Percentiles rank a stretch among this genome's conserved stretches.
Evolutionary conservation across 1,140 invertebrate genomes (phyloP).

Genomic region (Drosophila ambigua): DNA sequence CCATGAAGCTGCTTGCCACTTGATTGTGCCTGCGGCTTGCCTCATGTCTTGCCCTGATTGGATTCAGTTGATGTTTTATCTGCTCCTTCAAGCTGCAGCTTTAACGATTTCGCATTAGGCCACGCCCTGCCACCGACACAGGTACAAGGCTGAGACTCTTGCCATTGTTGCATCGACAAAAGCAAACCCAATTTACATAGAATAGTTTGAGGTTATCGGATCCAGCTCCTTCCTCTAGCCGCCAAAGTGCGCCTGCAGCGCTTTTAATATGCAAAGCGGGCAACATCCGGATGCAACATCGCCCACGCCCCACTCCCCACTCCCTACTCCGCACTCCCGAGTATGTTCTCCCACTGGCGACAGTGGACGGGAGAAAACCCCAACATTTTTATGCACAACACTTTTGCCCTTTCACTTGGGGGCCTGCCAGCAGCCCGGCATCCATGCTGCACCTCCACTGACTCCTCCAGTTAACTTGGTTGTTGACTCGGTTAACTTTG

Average conservation of each 20-base stretch:
- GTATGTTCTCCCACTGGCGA: neutral
- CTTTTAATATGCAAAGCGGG: conserved; percentile 61
- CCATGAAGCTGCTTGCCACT: conserved; percentile 46
- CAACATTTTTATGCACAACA: conserved; percentile 56
- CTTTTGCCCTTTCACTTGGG: conserved; percentile 34
- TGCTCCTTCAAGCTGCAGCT: conserved; percentile 28
- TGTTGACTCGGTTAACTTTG: conserved; percentile 47
- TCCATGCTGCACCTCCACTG: conserved; percentile 9
- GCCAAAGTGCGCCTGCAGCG: conserved; percentile 50
- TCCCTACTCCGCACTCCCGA: neutral
- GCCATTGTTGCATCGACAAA: conserved; percentile 52
- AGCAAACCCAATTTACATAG: conserved; percentile 70
- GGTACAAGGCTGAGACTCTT: neutral
- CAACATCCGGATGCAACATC: conserved; percentile 33
- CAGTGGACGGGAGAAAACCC: conserved; percentile 19
- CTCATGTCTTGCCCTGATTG: conserved; percentile 24
- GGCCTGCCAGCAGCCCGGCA: conserved; percentile 6
- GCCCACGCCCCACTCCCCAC: conserved; percentile 4
- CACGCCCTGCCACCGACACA: conserved; percentile 9
- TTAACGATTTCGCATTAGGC: conserved; percentile 38
- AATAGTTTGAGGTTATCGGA: conserved; percentile 65
- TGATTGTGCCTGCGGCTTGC: conserved; percentile 38
- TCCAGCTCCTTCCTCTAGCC: conserved; percentile 38
- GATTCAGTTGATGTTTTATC: conserved; percentile 38
- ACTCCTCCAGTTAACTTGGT: conserved; percentile 22